phyloP scores from a whole-genome alignment of 2,888 invertebrate species.

The Monopis laevigella region DNA sequence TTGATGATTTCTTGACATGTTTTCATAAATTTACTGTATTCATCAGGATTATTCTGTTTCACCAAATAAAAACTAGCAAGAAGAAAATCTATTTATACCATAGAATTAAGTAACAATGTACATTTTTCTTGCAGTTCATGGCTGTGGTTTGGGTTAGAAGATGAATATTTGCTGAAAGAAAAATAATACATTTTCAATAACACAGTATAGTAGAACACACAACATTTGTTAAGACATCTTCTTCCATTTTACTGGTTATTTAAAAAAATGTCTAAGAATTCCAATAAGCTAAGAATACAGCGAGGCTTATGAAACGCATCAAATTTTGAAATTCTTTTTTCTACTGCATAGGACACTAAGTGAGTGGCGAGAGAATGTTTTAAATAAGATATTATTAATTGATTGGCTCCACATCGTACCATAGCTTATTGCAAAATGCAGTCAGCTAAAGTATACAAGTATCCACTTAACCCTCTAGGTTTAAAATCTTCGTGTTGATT shows the following conservation, averaged over 20 bases:
- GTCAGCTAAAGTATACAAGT: slow-evolving; percentile 92
- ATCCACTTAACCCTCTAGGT: slow-evolving; percentile 91
- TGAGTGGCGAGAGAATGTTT: slow-evolving; percentile 92
- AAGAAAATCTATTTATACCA: slow-evolving; percentile 77
- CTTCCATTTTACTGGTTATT: slow-evolving; percentile 84
- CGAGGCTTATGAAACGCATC: slow-evolving; percentile 88
- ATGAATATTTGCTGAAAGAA: slow-evolving; percentile 53
- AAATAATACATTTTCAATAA: slow-evolving; percentile 77
- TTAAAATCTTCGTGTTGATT: slow-evolving; percentile 91
- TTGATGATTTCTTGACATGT: slow-evolving; percentile 80
- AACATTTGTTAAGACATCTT: slow-evolving; percentile 83
- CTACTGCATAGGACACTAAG: slow-evolving; percentile 89
- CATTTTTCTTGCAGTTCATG: slow-evolving; percentile 76
- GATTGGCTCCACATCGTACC: slow-evolving; percentile 92
- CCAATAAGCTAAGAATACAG: slow-evolving; percentile 86
- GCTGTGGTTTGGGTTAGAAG: slow-evolving; percentile 56
- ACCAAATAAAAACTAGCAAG: slow-evolving; percentile 86
- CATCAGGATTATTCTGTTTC: slow-evolving; percentile 81
- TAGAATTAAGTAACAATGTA: slow-evolving; percentile 71
- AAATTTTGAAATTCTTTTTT: slow-evolving; percentile 89
- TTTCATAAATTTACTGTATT: slow-evolving; percentile 71
- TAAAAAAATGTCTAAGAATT: slow-evolving; percentile 80
- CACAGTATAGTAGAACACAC: slow-evolving; percentile 84
- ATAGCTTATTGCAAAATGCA: slow-evolving; percentile 94
- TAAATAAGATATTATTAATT: slow-evolving; percentile 89